phyloP scores from a whole-genome alignment of 2,797 vertebrate species.

The Ammospiza maritima region DNA sequence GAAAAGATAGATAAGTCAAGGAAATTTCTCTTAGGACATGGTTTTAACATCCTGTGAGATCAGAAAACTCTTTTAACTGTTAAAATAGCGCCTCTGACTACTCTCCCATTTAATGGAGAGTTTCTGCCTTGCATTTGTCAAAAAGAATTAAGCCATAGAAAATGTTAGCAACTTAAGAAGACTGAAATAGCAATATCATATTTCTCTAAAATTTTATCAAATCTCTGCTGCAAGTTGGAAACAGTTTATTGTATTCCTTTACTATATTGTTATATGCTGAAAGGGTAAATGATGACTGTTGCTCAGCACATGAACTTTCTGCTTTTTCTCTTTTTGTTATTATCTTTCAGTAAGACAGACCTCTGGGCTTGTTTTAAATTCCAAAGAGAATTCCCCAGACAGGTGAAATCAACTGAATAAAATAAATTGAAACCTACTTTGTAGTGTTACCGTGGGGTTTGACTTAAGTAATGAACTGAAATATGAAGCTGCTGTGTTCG shows the following conservation, averaged over 20 bases:
- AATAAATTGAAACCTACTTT: conserved; percentile 51
- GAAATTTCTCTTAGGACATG: background rate
- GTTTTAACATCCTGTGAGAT: background rate
- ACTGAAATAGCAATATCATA: background rate
- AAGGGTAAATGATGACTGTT: background rate
- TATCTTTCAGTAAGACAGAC: conserved; percentile 6
- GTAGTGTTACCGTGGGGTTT: background rate
- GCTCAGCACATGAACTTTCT: background rate
- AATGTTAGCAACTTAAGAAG: background rate
- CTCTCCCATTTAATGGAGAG: background rate
- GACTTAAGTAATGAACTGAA: conserved; percentile 36
- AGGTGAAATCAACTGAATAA: conserved; percentile 54
- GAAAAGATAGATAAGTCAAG: conserved; percentile 26
- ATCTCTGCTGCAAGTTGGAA: background rate
- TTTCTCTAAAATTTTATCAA: background rate
- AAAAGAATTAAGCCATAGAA: background rate
- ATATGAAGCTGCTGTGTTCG: background rate
- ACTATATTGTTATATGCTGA: background rate
- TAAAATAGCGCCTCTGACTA: background rate
- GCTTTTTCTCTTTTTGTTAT: background rate
- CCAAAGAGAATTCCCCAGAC: conserved; percentile 17
- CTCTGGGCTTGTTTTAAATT: conserved; percentile 35
- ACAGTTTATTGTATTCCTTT: background rate
- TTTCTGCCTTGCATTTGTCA: background rate
- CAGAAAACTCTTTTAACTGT: background rate